Evolutionary conservation across 2,797 vertebrate species (phyloP).

Genomic region (Muscicapa striata): DNA sequence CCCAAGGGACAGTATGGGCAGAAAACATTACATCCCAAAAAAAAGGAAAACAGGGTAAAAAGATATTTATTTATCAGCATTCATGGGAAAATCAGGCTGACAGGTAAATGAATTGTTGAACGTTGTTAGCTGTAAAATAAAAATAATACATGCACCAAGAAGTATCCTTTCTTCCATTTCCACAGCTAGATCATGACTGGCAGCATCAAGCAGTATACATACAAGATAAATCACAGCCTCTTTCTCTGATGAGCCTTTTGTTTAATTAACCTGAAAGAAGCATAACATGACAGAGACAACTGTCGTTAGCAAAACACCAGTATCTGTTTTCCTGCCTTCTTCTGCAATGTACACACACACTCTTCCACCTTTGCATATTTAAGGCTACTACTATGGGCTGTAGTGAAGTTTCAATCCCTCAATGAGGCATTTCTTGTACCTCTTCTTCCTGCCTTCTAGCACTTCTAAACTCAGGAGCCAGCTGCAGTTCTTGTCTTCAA

Average conservation of each 20-base stretch:
- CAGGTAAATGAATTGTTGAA: conserved; percentile 15
- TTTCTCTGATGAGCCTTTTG: not conserved
- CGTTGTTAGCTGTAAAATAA: not conserved
- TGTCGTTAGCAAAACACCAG: not conserved
- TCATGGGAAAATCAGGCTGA: not conserved
- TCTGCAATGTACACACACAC: not conserved
- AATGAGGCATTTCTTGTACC: not conserved
- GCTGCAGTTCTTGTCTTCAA: not conserved
- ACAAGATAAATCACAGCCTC: not conserved
- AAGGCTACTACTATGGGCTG: not conserved
- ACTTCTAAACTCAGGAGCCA: not conserved
- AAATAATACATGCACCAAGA: not conserved
- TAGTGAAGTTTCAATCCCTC: not conserved
- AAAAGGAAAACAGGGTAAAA: not conserved
- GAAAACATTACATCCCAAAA: not conserved
- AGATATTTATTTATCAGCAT: not conserved
- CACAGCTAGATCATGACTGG: accelerated
- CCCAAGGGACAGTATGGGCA: not conserved
- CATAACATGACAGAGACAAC: not conserved
- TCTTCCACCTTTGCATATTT: not conserved
- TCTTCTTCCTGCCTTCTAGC: not conserved
- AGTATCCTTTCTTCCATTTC: not conserved
- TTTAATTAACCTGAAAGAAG: not conserved
- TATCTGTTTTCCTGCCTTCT: not conserved
- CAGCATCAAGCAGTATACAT: not conserved